phyloP scores from a whole-genome alignment of 2,888 invertebrate genomes.

The Eupeodes luniger region DNA sequence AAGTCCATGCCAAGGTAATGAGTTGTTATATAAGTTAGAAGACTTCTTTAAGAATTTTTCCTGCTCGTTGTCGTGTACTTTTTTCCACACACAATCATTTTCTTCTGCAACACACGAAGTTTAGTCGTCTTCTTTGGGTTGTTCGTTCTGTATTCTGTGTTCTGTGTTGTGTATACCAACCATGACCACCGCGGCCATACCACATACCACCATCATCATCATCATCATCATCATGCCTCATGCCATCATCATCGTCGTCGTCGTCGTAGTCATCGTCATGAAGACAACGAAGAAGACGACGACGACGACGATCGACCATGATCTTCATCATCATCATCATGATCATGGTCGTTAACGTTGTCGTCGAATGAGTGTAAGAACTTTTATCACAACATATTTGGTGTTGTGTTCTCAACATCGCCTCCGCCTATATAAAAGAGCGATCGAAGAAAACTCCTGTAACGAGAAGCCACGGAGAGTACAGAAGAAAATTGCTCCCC shows the following conservation, averaged over 20 bases:
- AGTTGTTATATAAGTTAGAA: slow-evolving; percentile 84
- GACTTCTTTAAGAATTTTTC: slow-evolving; percentile 80
- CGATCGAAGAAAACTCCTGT: slow-evolving; percentile 38
- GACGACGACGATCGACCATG: slow-evolving; percentile 3
- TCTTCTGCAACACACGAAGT: slow-evolving; percentile 33
- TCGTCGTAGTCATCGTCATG: not conserved
- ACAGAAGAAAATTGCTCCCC: slow-evolving; percentile 26
- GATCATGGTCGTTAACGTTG: slow-evolving; percentile 43
- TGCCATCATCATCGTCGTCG: slow-evolving; percentile 66
- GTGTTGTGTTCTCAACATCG: slow-evolving; percentile 64
- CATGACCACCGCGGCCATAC: slow-evolving; percentile 73
- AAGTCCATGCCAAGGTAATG: slow-evolving; percentile 83
- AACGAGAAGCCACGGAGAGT: slow-evolving; percentile 47
- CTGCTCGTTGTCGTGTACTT: slow-evolving; percentile 67
- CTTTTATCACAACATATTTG: slow-evolving; percentile 70
- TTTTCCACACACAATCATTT: slow-evolving; percentile 59
- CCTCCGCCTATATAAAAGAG: slow-evolving; percentile 44
- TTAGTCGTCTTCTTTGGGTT: slow-evolving; percentile 22
- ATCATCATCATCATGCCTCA: slow-evolving; percentile 31
- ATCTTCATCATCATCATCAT: slow-evolving; percentile 59
- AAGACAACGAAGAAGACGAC: slow-evolving; percentile 21
- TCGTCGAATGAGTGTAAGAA: slow-evolving; percentile 46
- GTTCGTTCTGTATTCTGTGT: slow-evolving; percentile 66
- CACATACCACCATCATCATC: slow-evolving; percentile 64
- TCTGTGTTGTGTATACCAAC: slow-evolving; percentile 62